Evolutionary conservation across 2,113 vertebrate species (phyloP).

Genomic region (Hemichromis elongatus): DNA sequence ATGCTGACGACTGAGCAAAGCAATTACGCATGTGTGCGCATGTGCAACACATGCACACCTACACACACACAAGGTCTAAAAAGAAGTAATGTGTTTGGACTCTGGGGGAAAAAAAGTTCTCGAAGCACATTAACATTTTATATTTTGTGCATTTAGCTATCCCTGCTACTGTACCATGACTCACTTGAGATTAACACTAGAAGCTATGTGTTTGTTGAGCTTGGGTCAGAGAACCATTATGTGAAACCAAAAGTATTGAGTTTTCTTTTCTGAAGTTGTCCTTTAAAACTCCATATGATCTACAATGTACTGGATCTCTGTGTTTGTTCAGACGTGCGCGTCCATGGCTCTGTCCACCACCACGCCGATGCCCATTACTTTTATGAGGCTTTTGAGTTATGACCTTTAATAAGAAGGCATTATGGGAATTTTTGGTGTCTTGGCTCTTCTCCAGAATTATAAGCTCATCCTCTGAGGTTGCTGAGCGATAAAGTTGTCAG

Average conservation of each 20-base stretch:
- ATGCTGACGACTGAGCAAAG: neutral
- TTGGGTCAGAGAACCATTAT: neutral
- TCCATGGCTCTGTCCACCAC: neutral
- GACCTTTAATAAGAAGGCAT: conserved; percentile 51
- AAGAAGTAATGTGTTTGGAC: neutral
- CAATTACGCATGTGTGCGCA: neutral
- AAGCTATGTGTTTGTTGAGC: neutral
- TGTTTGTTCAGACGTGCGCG: neutral
- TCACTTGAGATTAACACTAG: neutral
- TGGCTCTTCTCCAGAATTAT: conserved; percentile 36
- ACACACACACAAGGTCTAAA: neutral
- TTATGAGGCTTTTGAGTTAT: conserved; percentile 56
- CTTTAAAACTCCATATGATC: neutral
- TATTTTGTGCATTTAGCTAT: neutral
- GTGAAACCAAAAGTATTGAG: neutral
- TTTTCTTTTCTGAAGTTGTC: neutral
- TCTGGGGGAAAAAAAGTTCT: neutral
- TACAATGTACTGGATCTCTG: neutral
- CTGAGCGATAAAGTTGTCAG: conserved; percentile 56
- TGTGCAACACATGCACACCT: fast-evolving
- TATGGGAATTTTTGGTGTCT: conserved; percentile 26
- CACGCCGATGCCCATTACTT: neutral
- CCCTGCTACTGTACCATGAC: neutral
- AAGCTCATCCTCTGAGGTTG: conserved; percentile 18
- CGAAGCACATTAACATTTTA: conserved; percentile 18